These are phyloP conservation scores for Drosophila sechellia DNA, from an alignment of 1,140 invertebrate genomes.

Conservation along the genomic window DNA sequence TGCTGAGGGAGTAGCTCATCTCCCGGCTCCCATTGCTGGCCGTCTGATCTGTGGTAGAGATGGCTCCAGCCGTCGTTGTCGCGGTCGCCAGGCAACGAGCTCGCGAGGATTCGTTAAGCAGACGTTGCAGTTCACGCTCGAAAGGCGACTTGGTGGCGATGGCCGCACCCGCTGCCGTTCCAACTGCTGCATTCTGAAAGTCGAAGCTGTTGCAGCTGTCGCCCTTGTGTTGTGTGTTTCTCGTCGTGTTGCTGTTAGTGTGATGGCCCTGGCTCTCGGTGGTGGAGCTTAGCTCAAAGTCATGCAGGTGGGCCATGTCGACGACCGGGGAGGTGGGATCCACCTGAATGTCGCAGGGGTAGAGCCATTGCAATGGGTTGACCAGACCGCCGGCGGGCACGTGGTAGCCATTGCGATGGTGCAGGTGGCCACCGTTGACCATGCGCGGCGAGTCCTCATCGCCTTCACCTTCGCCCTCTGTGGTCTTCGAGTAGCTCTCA, in stretches of 20 bases:
- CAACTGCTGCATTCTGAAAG: slow-evolving; percentile 76
- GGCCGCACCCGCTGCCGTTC: slow-evolving; percentile 1
- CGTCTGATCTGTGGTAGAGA: slow-evolving; percentile 54
- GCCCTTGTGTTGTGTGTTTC: slow-evolving; percentile 85
- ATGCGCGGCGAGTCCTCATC: slow-evolving; percentile 82
- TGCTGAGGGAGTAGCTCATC: slow-evolving; percentile 44
- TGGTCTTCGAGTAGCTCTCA: slow-evolving; percentile 91
- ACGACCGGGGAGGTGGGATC: slow-evolving; percentile 77
- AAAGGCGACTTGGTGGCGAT: slow-evolving; percentile 86
- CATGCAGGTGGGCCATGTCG: slow-evolving; percentile 74
- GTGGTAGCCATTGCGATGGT: slow-evolving; percentile 46
- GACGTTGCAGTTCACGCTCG: slow-evolving; percentile 90
- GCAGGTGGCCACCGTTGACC: slow-evolving; percentile 57
- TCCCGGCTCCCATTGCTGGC: slow-evolving; percentile 75
- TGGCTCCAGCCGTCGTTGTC: slow-evolving; percentile 4
- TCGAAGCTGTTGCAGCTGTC: slow-evolving; percentile 88
- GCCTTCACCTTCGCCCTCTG: slow-evolving; percentile 84
- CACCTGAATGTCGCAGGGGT: slow-evolving; percentile 87
- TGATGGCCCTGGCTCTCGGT: slow-evolving; percentile 85
- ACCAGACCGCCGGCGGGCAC: slow-evolving; percentile 38
- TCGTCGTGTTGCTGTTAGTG: slow-evolving; percentile 75
- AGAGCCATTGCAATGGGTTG: slow-evolving; percentile 86
- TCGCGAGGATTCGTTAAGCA: slow-evolving; percentile 87
- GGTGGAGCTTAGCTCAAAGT: slow-evolving; percentile 82
- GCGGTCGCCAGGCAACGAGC: slow-evolving; percentile 53